Evolutionary conservation across 2,888 invertebrate genomes (phyloP).

Genomic region (Drosophila buzzatii): DNA sequence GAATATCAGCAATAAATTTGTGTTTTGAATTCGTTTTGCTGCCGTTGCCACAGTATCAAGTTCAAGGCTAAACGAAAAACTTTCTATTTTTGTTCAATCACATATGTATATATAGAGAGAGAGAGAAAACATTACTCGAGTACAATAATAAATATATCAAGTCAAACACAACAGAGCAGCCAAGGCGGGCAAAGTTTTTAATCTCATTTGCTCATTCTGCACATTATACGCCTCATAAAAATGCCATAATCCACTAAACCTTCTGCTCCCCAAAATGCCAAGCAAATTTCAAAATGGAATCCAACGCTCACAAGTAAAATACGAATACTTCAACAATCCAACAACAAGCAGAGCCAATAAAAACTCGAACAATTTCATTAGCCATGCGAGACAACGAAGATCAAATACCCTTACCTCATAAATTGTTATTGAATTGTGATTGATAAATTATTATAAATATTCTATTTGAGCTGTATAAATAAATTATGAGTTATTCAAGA

Average conservation of each 20-base stretch:
- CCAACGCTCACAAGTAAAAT: constrained; percentile 38
- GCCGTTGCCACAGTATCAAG: constrained; percentile 55
- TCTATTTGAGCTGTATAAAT: not conserved
- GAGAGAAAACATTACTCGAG: constrained; percentile 3
- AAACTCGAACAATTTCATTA: not conserved
- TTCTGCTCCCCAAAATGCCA: constrained; percentile 44
- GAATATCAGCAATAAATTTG: constrained; percentile 64
- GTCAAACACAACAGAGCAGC: not conserved
- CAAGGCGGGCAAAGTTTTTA: constrained; percentile 57
- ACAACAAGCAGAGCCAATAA: constrained; percentile 49
- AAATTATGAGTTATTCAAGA: not conserved
- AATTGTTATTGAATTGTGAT: not conserved
- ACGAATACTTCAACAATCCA: constrained; percentile 55
- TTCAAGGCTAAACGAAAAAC: constrained; percentile 33
- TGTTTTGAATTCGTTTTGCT: constrained; percentile 54
- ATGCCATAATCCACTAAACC: constrained; percentile 73
- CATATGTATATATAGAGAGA: not conserved
- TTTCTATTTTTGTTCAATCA: not conserved
- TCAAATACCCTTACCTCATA: constrained; percentile 12
- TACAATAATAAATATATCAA: constrained; percentile 1
- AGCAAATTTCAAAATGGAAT: constrained; percentile 48
- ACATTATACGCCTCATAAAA: constrained; percentile 75
- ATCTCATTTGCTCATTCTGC: constrained; percentile 72
- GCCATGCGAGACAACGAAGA: not conserved
- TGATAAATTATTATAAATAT: not conserved